phyloP scores from a whole-genome alignment of 2,797 vertebrate species.

The Fistularia commersonii region DNA sequence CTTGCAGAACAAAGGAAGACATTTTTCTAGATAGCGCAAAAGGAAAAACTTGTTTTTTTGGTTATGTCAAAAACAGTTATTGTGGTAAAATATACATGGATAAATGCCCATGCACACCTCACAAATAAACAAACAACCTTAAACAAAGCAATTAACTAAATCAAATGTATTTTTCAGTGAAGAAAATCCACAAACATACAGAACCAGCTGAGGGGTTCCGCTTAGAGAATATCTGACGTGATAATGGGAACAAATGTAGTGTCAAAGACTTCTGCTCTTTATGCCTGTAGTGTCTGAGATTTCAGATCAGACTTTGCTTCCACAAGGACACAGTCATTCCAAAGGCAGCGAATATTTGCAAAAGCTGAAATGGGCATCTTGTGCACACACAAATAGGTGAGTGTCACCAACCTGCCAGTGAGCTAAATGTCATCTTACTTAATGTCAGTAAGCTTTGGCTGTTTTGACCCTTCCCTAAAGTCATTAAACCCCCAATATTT shows the following conservation, averaged over 20 bases:
- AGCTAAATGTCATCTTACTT: constrained; percentile 21
- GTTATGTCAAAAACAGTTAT: too few species aligned
- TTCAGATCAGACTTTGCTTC: too few species aligned
- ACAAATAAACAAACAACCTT: constrained; percentile 35
- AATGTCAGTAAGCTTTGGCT: constrained; percentile 34
- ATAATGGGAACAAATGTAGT: constrained; percentile 23
- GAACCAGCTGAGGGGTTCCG: constrained; percentile 41
- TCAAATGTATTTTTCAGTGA: constrained; percentile 39
- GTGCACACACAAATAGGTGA: constrained; percentile 22
- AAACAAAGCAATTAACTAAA: constrained; percentile 50
- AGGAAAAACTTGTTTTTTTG: too few species aligned
- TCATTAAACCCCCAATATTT: constrained; percentile 36
- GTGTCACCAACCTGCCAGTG: constrained; percentile 28
- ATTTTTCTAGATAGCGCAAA: too few species aligned
- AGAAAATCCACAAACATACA: constrained; percentile 53
- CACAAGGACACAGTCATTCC: too few species aligned
- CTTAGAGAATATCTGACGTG: constrained; percentile 29
- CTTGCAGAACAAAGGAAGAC: too few species aligned
- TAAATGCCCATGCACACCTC: constrained; percentile 11
- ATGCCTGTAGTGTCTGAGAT: constrained; percentile 4
- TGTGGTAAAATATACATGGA: neutral
- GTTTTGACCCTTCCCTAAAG: constrained; percentile 23
- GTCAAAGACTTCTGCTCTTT: constrained; percentile 17
- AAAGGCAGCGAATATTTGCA: constrained; percentile 13
- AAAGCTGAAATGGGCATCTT: constrained; percentile 24